Percentiles rank a stretch among this genome's conserved stretches.
Conservation (phyloP, 2,888 invertebrate species). For the Polietes domitor region DNA sequence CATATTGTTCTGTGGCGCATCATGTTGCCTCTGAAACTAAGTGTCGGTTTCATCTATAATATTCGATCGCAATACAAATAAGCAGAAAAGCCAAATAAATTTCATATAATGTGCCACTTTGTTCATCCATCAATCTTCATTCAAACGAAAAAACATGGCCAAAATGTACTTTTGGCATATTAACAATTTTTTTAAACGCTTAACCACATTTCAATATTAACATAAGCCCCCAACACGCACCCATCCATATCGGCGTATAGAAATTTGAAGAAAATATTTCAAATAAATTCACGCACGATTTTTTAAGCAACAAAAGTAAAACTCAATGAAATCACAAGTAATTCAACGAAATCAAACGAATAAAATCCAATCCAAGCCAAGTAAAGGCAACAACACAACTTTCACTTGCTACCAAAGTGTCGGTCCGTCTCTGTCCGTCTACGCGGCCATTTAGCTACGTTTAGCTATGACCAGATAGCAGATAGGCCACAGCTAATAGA, state of each 20-base stretch:
- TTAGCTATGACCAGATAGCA: conserved; percentile 3
- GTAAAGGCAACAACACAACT: conserved; percentile 53
- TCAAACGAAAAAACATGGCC: neutral
- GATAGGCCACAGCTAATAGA: neutral
- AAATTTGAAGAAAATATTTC: conserved; percentile 19
- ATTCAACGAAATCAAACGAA: conserved; percentile 26
- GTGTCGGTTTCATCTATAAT: no score
- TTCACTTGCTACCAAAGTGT: conserved; percentile 49
- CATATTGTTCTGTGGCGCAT: no score
- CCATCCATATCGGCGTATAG: conserved; percentile 22
- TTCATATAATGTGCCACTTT: no score
- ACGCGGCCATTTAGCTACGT: no score
- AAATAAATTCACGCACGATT: conserved; percentile 58
- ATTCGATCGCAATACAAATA: no score
- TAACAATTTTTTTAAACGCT: conserved; percentile 31
- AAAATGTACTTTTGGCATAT: conserved; percentile 16
- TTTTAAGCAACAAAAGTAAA: conserved; percentile 21
- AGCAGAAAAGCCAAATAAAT: no score
- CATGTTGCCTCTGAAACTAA: no score
- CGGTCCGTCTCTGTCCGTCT: no score
- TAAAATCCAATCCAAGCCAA: conserved; percentile 49
- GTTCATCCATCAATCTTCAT: no score
- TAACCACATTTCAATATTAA: conserved; percentile 24
- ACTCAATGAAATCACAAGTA: neutral
- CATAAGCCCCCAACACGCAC: conserved; percentile 32